Evolutionary conservation across 2,113 vertebrate genomes (phyloP).

Genomic region (Sander lucioperca): DNA sequence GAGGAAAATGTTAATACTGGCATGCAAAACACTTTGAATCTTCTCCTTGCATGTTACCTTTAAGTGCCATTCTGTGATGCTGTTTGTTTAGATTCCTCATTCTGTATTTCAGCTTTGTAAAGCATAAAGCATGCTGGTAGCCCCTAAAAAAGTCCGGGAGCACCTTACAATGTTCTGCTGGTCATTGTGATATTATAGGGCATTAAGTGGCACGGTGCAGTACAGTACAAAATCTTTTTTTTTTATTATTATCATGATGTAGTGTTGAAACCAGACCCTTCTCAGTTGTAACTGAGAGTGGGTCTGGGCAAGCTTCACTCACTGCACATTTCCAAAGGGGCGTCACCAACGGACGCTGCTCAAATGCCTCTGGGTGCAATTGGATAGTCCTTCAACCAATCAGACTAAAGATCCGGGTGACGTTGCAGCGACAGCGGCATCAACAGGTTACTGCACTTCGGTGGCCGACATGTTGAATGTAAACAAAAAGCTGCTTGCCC

Average conservation of each 20-base stretch:
- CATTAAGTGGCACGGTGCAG: neutral
- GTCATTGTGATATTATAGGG: neutral
- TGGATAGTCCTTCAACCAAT: no score
- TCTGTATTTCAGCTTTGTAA: neutral
- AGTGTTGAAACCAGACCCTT: no score
- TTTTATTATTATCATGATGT: neutral
- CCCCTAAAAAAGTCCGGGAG: neutral
- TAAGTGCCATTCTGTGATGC: neutral
- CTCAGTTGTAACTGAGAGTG: no score
- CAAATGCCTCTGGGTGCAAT: no score
- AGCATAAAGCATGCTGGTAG: neutral
- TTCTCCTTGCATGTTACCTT: neutral
- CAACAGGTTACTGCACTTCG: no score
- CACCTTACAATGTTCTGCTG: neutral
- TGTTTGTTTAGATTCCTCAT: neutral
- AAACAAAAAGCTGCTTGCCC: no score
- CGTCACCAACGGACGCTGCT: no score
- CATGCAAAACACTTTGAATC: slow-evolving; percentile 2
- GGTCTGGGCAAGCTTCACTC: no score
- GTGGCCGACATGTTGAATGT: no score
- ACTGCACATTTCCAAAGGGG: no score
- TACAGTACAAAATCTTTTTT: neutral
- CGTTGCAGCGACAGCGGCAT: no score
- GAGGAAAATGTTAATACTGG: neutral
- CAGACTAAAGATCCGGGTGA: no score